Evolutionary conservation across 2,797 vertebrate species (phyloP).

Genomic region (Falco columbarius): DNA sequence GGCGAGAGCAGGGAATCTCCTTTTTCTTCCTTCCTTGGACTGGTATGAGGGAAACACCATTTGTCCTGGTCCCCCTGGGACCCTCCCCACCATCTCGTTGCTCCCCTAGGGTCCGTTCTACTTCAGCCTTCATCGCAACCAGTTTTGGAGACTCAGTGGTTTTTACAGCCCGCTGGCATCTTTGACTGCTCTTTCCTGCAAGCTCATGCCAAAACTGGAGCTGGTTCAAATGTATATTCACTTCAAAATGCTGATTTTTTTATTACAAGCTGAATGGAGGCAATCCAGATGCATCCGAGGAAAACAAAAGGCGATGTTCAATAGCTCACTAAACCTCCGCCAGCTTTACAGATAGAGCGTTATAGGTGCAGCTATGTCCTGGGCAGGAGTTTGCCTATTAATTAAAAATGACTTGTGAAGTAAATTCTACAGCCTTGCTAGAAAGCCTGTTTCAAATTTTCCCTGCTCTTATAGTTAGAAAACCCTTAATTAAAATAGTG

Average conservation of each 20-base stretch:
- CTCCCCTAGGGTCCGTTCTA: neutral
- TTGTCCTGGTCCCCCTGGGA: neutral
- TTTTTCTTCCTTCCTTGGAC: neutral
- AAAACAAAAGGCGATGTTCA: neutral
- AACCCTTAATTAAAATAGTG: neutral
- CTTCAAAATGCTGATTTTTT: neutral
- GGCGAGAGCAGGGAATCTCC: fast-evolving
- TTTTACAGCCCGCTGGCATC: fast-evolving
- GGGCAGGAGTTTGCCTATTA: neutral
- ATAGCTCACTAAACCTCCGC: neutral
- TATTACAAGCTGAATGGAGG: neutral
- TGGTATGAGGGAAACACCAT: neutral
- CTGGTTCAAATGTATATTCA: neutral
- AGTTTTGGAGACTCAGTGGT: neutral
- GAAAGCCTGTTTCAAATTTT: neutral
- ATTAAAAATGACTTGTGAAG: neutral
- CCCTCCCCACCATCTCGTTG: neutral
- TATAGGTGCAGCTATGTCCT: neutral
- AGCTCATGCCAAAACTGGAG: neutral
- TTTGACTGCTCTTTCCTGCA: neutral
- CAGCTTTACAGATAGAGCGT: neutral
- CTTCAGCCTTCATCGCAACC: neutral
- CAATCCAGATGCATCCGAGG: neutral
- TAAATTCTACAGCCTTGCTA: neutral
- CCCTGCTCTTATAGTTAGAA: neutral